These are phyloP conservation scores for Pandion haliaetus DNA, from an alignment of 2,113 vertebrate species.

Conservation along the genomic window DNA sequence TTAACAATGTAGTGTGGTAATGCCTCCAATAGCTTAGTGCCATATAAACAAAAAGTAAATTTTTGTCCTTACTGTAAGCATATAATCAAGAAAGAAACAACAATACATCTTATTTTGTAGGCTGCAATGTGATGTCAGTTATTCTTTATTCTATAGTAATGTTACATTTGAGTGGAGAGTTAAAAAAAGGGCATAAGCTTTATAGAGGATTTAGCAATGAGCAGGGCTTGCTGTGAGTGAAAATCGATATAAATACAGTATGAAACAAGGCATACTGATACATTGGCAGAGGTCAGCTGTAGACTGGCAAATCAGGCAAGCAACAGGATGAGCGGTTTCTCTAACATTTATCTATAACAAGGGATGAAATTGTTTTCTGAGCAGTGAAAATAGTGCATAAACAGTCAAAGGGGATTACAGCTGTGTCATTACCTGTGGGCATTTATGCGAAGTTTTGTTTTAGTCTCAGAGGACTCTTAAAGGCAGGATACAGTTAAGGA, in stretches of 20 bases:
- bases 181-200: neutral
- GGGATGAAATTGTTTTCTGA: neutral
- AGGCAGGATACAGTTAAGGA: neutral
- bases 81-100: neutral
- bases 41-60: neutral
- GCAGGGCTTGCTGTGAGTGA: neutral
- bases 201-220: neutral
- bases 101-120: neutral
- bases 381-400: neutral
- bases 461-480: neutral
- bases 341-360: neutral
- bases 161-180: neutral
- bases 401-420: neutral
- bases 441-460: neutral
- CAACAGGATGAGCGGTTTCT: neutral
- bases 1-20: neutral
- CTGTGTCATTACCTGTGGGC: neutral
- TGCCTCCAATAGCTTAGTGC: neutral
- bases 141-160: neutral
- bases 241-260: constrained; percentile 28
- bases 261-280: neutral
- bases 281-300: neutral
- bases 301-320: neutral
- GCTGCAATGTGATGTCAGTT: neutral
- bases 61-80: neutral